Base-by-base conservation (phyloP, 1,140 invertebrate genomes). In the Mizuhopecten yessoensis region DNA sequence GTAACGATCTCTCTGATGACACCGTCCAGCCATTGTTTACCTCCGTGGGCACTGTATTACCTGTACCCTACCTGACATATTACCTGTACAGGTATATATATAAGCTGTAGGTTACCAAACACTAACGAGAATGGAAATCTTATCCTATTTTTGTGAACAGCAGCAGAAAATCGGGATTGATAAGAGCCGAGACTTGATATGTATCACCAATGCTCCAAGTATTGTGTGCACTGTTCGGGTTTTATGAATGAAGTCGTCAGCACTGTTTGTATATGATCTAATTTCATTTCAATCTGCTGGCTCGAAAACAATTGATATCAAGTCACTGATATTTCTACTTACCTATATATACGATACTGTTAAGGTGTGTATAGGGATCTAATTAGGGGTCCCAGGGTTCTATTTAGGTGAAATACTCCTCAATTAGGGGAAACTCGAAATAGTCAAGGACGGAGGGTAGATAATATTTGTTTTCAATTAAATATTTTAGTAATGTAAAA, bases 71-170 rank as follows among this genome's bases (percentile, higher is more conserved):
- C 45, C 45, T 49, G 45, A 2, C 10, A 23, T 15, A 49, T 49
- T 17, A 20, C 11, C 45, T n/a, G n/a, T n/a, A 49, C 45, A 49
- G 13, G n/a, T n/a, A n/a, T n/a, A n/a, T n/a, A n/a, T n/a, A n/a
- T n/a, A n/a, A n/a, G n/a, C n/a, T n/a, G n/a, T n/a, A n/a, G n/a
- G n/a, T n/a, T n/a, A n/a, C n/a, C n/a, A n/a, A n/a, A n/a, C n/a
- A 45, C 42, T 45, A 45, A 45, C n/a, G 57, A 75, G 23, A 75
- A 75, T 75, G n/a, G 1, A 1, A 75, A 75, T 75, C n/a, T n/a
- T 75, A 75, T 75, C 57, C 57, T 75, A 13, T 75, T 75, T 75
- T n/a, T 75, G n/a, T 75, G 57, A 29, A 75, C 57, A 75, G 57
- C 57, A 29, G 57, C 17, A 75, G 57, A 75, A 75, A 75, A 75